Base-by-base conservation (phyloP, 2,888 invertebrate genomes). In the Apodemia duryi region DNA sequence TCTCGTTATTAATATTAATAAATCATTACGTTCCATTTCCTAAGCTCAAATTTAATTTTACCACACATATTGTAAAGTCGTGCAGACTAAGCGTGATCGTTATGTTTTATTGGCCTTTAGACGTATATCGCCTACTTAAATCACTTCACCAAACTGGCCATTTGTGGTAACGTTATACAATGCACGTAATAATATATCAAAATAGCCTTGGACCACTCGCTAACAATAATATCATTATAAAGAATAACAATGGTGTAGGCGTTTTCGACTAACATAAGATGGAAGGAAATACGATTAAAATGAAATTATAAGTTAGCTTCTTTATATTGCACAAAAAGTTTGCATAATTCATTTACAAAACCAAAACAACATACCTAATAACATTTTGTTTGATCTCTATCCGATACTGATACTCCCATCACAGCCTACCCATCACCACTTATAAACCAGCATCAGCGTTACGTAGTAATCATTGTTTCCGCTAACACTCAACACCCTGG, bases 141-240 rank as follows among this genome's bases (percentile, higher is more conserved):
- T 54, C 54, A 54, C 29, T 54, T 54, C 54, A 54, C 54, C 29
- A 54, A 10, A 54, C 54, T 54, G 54, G 29, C 54, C 54, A 54
- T 54, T 28, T 21, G 21, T 11, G 11, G 29, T 54, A 29, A 54
- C 46, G 13, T 46, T 13, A 46, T 46, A 46, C 46, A 46, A 46
- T 46, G 46, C 9, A 57, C 29, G 29, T 57, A 57, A 46, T 46
- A 13, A 46, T 46, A 57, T 57, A 28, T 57, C 54, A 57, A 57
- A 28, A 29, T 11, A 57, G 29, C 54, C 54, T 57, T 57, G 54
- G 54, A 28, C 54, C 54, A 29, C 57, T 52, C 52, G 52, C 52
- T 57, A 57, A 57, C 57, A 57, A 57, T 57, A 46, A 46, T 46
- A 57, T 11, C 57, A 57, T 57, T 57, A 57, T 57, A 29, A 32